Conservation (phyloP, 2,888 invertebrate genomes). For the Myopa tessellatipennis region DNA sequence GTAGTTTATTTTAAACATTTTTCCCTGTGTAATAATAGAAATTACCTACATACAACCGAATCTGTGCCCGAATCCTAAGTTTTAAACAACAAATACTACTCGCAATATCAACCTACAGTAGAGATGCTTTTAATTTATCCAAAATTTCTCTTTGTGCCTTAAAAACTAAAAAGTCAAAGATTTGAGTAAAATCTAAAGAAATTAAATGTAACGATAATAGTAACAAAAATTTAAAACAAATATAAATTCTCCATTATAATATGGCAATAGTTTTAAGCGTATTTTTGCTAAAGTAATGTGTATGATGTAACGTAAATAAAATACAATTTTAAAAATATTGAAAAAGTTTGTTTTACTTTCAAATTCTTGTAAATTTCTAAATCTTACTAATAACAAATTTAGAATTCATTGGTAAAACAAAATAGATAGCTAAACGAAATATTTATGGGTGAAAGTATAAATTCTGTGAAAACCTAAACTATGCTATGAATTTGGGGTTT, state of each 20-base stretch:
- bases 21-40: not conserved
- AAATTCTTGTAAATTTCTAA: not conserved
- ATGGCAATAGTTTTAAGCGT: slow-evolving; percentile 41
- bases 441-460: too few relatives aligned
- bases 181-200: not conserved
- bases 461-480: too few relatives aligned
- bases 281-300: slow-evolving; percentile 43
- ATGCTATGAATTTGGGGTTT: too few relatives aligned
- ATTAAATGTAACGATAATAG: not conserved
- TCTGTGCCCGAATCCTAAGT: slow-evolving; percentile 6
- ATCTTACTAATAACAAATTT: slow-evolving; percentile 36
- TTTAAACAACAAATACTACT: slow-evolving; percentile 14
- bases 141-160: slow-evolving; percentile 30
- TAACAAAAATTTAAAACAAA: not conserved
- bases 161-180: slow-evolving; percentile 27
- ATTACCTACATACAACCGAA: not conserved
- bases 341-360: not conserved
- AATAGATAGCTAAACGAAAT: too few relatives aligned
- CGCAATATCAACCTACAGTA: slow-evolving; percentile 11
- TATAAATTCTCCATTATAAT: slow-evolving; percentile 30
- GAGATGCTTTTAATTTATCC: slow-evolving; percentile 3
- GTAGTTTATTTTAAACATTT: slow-evolving; percentile 43
- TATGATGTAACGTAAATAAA: slow-evolving; percentile 41
- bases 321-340: slow-evolving; percentile 26
- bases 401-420: too few relatives aligned